Evolutionary conservation across 2,888 invertebrate genomes (phyloP), one percentile per base, ranked within the genome.

Genomic region (Hanleya hanleyi): DNA sequence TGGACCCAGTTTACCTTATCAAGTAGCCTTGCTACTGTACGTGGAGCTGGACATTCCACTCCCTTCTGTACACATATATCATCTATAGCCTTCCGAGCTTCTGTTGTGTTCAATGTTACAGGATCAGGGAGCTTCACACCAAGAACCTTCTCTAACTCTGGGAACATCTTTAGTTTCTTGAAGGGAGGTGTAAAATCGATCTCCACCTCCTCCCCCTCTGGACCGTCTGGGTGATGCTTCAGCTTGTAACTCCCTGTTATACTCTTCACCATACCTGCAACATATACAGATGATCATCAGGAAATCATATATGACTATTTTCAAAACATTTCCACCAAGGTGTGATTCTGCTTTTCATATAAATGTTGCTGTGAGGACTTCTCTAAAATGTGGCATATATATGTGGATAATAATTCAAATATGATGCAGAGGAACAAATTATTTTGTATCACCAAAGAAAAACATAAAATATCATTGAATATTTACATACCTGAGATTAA

Each of bases 111-210:
- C 61, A 92, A 86, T 5, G 86, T 83, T 18, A 87, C 83, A 15
- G 92, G 87, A 32, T 84, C 77, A 0, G 92, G 92, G 65, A 93
- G 89, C 77, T 91, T 91, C 15, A 89, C 90, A 0, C 89, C 90
- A 12, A 98, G 92, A 67, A 92, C 92, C 86, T 95, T 94, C 90
- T 98, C 99, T 70, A 99, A 92, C 0, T 96, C 95, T 37, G 95
- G 93, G 79, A 98, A 94, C 97, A 99, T 98, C 29, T 95, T 93
- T 3, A 99, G 92, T 79, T 96, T 92, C 82, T 94, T 96, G 92
- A 99, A 99, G 1, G 99, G 99, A 36, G 99, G 99, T 4, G 97
- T 97, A 88, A 99, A 99, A 91, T 99, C 99, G 73, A 99, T 94
- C 84, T 95, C 94, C 67, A 95, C 94, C 5, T 95, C 96, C 0